Evolutionary conservation across 2,113 vertebrate species (phyloP).

Genomic region (Eidolon helvum): DNA sequence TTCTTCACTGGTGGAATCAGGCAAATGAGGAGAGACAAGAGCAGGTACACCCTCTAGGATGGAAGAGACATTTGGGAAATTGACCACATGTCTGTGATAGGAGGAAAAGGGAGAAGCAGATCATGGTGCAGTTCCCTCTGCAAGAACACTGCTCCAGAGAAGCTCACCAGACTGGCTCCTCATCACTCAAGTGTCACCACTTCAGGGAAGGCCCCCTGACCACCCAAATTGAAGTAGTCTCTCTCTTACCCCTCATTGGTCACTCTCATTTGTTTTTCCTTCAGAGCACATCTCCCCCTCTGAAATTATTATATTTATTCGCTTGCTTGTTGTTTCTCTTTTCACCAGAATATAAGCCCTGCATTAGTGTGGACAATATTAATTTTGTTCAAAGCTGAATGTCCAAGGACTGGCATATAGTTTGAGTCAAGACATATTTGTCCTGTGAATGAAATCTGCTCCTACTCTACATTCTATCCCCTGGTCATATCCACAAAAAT

Average conservation of each 20-base stretch:
- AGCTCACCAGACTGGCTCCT: background rate
- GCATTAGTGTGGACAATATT: background rate
- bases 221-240: background rate
- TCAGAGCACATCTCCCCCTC: background rate
- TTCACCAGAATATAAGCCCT: background rate
- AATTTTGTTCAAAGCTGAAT: background rate
- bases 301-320: background rate
- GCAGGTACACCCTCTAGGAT: background rate
- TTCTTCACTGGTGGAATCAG: background rate
- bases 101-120: background rate
- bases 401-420: background rate
- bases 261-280: background rate
- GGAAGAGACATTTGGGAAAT: constrained; percentile 19
- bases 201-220: background rate
- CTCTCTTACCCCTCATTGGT: background rate
- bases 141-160: background rate
- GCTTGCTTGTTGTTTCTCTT: background rate
- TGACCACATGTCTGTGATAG: background rate
- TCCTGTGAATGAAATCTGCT: background rate
- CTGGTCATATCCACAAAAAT: background rate
- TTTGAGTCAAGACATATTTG: background rate
- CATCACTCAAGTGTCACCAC: background rate
- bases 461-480: background rate
- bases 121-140: background rate
- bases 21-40: background rate